These are phyloP conservation scores for Typhlichthys subterraneus DNA, from an alignment of 2,797 vertebrate genomes.

Conservation along the genomic window DNA sequence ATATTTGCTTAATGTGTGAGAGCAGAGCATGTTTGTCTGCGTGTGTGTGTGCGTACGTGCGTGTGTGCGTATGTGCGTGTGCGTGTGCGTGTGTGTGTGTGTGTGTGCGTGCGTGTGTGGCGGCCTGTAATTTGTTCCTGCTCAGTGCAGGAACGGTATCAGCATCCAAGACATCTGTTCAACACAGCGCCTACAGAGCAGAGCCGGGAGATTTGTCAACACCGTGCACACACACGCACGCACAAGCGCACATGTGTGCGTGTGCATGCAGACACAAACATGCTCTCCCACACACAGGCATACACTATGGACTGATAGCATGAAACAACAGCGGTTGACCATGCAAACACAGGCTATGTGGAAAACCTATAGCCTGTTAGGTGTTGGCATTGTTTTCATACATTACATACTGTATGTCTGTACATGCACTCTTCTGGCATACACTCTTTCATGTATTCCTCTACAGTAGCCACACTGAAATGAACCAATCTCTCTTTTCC, in stretches of 20 bases:
- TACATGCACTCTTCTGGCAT: neutral
- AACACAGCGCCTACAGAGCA: constrained; percentile 63
- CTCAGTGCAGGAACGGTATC: constrained; percentile 69
- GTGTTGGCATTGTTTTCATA: too few species aligned
- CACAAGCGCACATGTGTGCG: too few species aligned
- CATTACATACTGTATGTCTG: neutral
- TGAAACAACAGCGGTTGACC: too few species aligned
- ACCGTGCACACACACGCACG: constrained; percentile 15
- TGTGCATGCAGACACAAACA: too few species aligned
- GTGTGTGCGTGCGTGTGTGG: neutral
- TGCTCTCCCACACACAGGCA: neutral
- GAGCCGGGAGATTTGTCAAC: constrained; percentile 59
- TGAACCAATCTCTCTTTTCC: too few species aligned
- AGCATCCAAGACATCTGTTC: constrained; percentile 73
- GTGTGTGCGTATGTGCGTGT: constrained; percentile 1
- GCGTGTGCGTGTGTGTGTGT: constrained; percentile 4
- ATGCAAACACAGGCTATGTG: too few species aligned
- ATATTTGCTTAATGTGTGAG: neutral
- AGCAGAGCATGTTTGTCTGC: neutral
- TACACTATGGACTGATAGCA: neutral
- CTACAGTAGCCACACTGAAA: too few species aligned
- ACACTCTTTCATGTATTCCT: too few species aligned
- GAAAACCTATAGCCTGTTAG: too few species aligned
- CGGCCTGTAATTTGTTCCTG: constrained; percentile 61
- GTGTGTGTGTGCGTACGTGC: neutral